Conservation (phyloP, 2,113 vertebrate genomes). For the Apteryx mantelli region DNA sequence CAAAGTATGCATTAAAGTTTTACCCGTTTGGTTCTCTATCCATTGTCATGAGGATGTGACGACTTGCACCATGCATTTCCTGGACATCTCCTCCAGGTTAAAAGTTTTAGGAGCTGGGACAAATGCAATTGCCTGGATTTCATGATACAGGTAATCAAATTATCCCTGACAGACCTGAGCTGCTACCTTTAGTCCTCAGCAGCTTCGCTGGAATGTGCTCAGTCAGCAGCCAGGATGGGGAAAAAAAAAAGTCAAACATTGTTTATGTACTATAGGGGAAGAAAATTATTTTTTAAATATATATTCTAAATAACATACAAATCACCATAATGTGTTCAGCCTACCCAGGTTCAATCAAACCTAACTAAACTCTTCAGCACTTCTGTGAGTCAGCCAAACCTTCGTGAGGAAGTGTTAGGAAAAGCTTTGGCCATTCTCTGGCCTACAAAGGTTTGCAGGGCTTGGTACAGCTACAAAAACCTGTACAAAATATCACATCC, state of each 20-base stretch:
- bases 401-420: neutral
- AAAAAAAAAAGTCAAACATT: neutral
- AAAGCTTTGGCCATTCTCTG: neutral
- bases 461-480: neutral
- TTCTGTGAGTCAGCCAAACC: neutral
- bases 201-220: neutral
- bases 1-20: neutral
- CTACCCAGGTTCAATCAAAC: neutral
- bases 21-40: neutral
- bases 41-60: neutral
- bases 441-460: neutral
- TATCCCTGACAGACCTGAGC: neutral
- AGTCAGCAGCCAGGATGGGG: neutral
- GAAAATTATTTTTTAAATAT: neutral
- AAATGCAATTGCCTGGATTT: neutral
- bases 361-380: neutral
- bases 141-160: neutral
- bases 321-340: neutral
- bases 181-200: neutral
- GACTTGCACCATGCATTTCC: rapidly evolving
- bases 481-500: neutral
- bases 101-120: neutral
- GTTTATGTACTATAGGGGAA: neutral
- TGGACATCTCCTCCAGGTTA: neutral
- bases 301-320: neutral